Base-by-base conservation (phyloP, 2,113 vertebrate genomes). In the Menura novaehollandiae region DNA sequence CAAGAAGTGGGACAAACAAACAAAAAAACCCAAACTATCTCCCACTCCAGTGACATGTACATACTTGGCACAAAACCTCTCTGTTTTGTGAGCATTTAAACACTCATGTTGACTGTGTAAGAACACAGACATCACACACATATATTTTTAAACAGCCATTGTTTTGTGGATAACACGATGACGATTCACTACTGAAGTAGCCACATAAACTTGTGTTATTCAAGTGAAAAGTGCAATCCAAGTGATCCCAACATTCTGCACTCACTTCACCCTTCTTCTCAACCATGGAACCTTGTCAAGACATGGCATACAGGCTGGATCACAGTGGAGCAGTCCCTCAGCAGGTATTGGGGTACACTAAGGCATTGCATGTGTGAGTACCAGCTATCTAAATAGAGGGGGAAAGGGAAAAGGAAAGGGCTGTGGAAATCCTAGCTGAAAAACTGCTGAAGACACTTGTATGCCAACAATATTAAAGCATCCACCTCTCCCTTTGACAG, bases 51-150 rank as follows among this genome's bases (percentile, higher is more conserved):
- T 11, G 26, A 72, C 33, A 52, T 15, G 33, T 11, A 6, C 23
- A 8, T 43, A 52, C 62, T 7, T 75, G 23, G 18, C 60, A 81
- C 27, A 63, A 88, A 71, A 78, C 7, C 17, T 35, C 12, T 67
- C 47, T 6, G 24, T 1, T 21, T 15, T 76, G 37, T 5, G 1
- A 89, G 32, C 43, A 76, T 24, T 58, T 44, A 47, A 60, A 60
- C 14, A 47, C 18, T 73, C 26, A 24, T 3, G 20, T 24, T 58
- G 73, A 73, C 35, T 39, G 15, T 44, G 21, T 35, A 69, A 60
- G n/a, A 35, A 46, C 12, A 76, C 13, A 81, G 14, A 26, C 32
- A 37, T 8, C 12, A 74, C 6, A 30, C 17, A 17, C 0, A 0
- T 17, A 6, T 9, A 9, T 24, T 84, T 74, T 63, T 52, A 68